Conservation (phyloP, 2,888 invertebrate species). For the Schizotus pectinicornis region DNA sequence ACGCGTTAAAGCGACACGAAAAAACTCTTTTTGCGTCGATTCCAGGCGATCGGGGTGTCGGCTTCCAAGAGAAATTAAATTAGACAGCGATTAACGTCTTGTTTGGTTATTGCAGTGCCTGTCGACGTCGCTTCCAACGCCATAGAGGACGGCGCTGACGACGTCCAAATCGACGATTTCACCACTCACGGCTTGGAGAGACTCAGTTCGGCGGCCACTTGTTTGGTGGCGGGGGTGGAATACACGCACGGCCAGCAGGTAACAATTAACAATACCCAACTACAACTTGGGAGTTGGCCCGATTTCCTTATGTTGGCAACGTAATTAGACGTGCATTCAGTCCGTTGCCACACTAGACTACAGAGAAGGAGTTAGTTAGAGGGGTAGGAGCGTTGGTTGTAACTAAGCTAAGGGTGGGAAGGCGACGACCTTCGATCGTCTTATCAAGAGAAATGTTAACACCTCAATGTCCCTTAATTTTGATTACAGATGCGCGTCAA, state of each 20-base stretch:
- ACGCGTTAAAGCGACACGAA: too few relatives aligned
- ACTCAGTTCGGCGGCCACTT: constrained; percentile 58
- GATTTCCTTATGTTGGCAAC: too few relatives aligned
- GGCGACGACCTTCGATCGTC: not conserved
- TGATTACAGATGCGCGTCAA: constrained; percentile 2
- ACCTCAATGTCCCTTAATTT: constrained; percentile 9
- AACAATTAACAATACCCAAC: constrained; percentile 10
- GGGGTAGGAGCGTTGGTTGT: not conserved
- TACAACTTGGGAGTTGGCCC: too few relatives aligned
- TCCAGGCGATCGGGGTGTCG: too few relatives aligned
- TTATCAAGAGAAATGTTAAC: constrained; percentile 1
- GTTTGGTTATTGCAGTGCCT: constrained; percentile 48
- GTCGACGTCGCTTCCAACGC: constrained; percentile 38
- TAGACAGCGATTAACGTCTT: too few relatives aligned
- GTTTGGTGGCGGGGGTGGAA: constrained; percentile 58
- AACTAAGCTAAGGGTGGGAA: constrained; percentile 3
- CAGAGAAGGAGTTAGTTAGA: too few relatives aligned
- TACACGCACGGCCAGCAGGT: constrained; percentile 62
- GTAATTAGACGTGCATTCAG: too few relatives aligned
- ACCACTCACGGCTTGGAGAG: constrained; percentile 56
- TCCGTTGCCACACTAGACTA: too few relatives aligned
- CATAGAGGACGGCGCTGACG: constrained; percentile 35
- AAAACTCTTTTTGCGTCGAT: too few relatives aligned
- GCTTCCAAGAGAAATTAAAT: too few relatives aligned
- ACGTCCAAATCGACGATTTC: constrained; percentile 52